Evolutionary conservation across 2,888 invertebrate genomes (phyloP), one percentile per base, ranked within the genome.

Genomic region (Caenorhabditis virilis): DNA sequence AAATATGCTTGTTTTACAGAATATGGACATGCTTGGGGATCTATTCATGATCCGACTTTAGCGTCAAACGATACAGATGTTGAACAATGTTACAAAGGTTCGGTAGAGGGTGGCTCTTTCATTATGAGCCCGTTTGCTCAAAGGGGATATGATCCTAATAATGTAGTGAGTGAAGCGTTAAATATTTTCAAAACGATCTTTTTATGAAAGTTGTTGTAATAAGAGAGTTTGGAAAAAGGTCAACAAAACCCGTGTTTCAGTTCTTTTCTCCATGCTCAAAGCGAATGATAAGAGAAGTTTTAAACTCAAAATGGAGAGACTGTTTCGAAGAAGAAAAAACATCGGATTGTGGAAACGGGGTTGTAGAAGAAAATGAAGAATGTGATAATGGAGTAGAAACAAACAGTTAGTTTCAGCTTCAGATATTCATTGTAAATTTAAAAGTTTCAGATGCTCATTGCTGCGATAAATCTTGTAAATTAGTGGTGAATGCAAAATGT

Each of bases 321-420:
- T 67, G 67, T 30, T 71, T 71, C n/a, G 52, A 61, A 50, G 58
- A 72, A n/a, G 66, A 68, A 25, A 92, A 93, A 84, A 92, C 92
- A 85, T 92, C 93, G 52, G 93, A 94, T 85, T 97, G 95, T 84
- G 95, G 95, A 9, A 95, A 97, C 86, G 87, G 93, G 69, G 88
- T 94, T 13, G 94, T 95, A 0, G 93, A 97, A 84, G 92, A 91
- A 2, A 93, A 92, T 71, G 95, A 97, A 84, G 92, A 95, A 84
- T 97, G 95, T 84, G 95, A 97, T 83, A 94, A 93, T 25, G 95
- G 95, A 1, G 87, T 94, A 81, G 92, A 92, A 0, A 93, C 93
- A 84, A 92, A 93, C 82, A 92, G 91, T 78, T 94, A n/a, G n/a
- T n/a, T n/a, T n/a, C n/a, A n/a, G n/a, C n/a, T n/a, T n/a, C n/a